A percentile compares a stretch with the other conserved stretches of the same genome.
These are phyloP conservation scores for Arizona elegans DNA, from an alignment of 2,113 vertebrate species.

Conservation along the genomic window DNA sequence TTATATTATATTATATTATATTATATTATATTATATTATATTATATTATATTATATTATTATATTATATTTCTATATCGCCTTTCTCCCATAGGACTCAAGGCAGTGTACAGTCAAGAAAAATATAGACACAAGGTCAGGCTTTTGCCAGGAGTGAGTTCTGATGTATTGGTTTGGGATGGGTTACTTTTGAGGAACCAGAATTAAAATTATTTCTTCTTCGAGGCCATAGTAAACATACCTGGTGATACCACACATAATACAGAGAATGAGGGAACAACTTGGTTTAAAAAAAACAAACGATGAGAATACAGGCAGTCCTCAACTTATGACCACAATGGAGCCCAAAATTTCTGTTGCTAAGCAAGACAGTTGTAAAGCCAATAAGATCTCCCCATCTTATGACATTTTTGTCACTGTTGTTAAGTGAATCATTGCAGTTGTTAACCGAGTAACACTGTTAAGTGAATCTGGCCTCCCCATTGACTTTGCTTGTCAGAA, in stretches of 20 bases:
- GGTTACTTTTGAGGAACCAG: background rate
- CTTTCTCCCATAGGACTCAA: too few relatives aligned
- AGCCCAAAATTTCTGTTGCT: background rate
- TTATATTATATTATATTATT: too few relatives aligned
- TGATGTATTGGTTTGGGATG: background rate
- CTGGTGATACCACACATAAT: too few relatives aligned
- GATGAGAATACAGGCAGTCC: background rate
- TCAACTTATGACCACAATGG: background rate
- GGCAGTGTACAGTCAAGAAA: too few relatives aligned
- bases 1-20: too few relatives aligned
- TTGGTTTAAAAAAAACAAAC: background rate
- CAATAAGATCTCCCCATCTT: background rate
- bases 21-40: too few relatives aligned
- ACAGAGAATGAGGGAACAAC: background rate
- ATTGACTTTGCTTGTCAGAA: background rate
- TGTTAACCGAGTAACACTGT: background rate
- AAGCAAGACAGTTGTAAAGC: background rate
- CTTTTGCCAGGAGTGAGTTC: background rate
- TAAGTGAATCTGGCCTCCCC: background rate
- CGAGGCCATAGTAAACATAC: background rate
- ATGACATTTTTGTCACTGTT: background rate
- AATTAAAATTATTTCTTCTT: background rate
- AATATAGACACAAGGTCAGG: background rate
- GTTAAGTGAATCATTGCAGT: background rate
- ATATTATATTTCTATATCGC: too few relatives aligned